These are phyloP conservation scores for Oxystoma pomonae DNA, from an alignment of 2,888 invertebrate genomes.

Conservation along the genomic window DNA sequence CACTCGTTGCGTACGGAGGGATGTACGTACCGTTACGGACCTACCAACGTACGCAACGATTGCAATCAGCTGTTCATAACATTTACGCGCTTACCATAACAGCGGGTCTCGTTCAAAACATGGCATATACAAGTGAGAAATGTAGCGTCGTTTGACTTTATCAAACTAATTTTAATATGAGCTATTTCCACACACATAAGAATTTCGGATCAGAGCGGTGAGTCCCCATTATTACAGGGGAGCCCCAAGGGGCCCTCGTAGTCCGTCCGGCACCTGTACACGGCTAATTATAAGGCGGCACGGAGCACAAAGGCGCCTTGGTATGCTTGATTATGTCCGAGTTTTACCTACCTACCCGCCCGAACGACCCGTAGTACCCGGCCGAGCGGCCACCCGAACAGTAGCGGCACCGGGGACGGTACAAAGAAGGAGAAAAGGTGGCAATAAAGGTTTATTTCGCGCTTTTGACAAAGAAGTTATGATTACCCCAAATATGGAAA, in stretches of 20 bases:
- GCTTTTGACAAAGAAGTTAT: not conserved
- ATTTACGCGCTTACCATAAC: no score
- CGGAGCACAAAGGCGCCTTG: conserved; percentile 28
- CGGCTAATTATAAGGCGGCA: conserved; percentile 32
- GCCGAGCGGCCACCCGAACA: not conserved
- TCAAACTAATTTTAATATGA: no score
- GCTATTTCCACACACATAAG: no score
- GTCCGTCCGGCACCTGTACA: conserved; percentile 30
- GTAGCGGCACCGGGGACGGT: not conserved
- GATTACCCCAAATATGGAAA: not conserved
- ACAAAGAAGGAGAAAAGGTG: not conserved
- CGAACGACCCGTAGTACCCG: not conserved
- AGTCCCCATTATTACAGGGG: conserved; percentile 22
- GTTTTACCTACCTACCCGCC: conserved; percentile 27
- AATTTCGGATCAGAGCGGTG: not conserved
- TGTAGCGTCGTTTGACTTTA: no score
- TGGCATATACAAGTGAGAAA: no score
- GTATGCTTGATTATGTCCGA: conserved; percentile 30
- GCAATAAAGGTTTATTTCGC: not conserved
- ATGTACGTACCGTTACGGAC: no score
- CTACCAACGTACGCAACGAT: no score
- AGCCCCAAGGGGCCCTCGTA: conserved; percentile 19
- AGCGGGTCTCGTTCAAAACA: no score
- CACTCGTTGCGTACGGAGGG: no score
- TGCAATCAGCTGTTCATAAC: no score